Conservation (phyloP, 2,888 invertebrate genomes). For the Mylabris sibirica region DNA sequence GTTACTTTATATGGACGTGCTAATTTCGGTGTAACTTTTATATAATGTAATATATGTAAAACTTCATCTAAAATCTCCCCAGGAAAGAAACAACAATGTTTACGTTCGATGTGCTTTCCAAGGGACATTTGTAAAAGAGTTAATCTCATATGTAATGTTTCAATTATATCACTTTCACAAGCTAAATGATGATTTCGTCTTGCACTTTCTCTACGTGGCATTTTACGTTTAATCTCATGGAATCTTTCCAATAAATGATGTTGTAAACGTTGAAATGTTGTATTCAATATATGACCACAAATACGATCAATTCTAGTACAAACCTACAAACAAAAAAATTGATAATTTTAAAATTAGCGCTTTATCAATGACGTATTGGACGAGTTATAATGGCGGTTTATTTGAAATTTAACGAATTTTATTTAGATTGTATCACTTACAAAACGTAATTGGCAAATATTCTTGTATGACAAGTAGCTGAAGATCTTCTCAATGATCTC, state of each 20-base stretch:
- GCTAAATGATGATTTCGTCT: slow-evolving; percentile 89
- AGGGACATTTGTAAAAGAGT: slow-evolving; percentile 93
- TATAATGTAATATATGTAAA: slow-evolving; percentile 82
- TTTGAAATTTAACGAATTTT: not conserved
- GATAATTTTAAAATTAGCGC: slow-evolving; percentile 7
- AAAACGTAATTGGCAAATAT: slow-evolving; percentile 79
- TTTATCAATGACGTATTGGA: too few species aligned
- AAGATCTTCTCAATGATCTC: slow-evolving; percentile 84
- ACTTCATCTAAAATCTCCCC: slow-evolving; percentile 95
- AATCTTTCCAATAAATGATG: slow-evolving; percentile 85
- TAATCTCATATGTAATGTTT: slow-evolving; percentile 91
- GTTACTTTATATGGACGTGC: slow-evolving; percentile 91
- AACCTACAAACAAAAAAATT: slow-evolving; percentile 67
- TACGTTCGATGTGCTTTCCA: slow-evolving; percentile 92
- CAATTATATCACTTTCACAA: slow-evolving; percentile 91
- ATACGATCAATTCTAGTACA: slow-evolving; percentile 81
- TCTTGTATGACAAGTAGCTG: slow-evolving; percentile 76
- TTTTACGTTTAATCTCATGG: slow-evolving; percentile 87
- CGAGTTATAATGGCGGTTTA: not conserved
- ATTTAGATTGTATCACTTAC: slow-evolving; percentile 68
- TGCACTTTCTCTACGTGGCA: slow-evolving; percentile 92
- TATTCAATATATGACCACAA: slow-evolving; percentile 81
- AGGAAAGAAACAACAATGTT: slow-evolving; percentile 93
- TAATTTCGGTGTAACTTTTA: slow-evolving; percentile 82
- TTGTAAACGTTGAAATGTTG: slow-evolving; percentile 85